Conservation (phyloP, 2,113 vertebrate species). For the Neoarius graeffei region DNA sequence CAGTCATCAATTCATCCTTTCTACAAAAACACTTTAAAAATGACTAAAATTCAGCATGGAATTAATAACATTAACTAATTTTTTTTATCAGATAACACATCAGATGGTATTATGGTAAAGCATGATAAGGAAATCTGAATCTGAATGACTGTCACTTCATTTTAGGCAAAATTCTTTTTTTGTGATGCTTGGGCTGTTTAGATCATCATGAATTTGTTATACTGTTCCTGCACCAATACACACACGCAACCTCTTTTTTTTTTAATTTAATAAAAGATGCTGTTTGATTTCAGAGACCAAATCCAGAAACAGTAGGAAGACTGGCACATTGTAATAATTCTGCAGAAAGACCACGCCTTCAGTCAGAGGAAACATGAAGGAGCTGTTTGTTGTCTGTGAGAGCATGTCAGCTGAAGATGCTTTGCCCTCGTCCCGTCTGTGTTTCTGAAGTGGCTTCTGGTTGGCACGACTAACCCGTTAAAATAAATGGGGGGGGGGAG, state of each 20-base stretch:
- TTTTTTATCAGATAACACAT: too few relatives aligned
- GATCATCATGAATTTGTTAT: neutral
- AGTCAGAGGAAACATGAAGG: neutral
- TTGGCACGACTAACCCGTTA: neutral
- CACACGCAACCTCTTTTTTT: neutral
- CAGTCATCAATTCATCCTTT: neutral
- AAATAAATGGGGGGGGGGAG: neutral
- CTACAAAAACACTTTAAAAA: too few relatives aligned
- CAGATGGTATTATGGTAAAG: neutral
- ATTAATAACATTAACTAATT: neutral
- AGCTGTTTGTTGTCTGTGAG: neutral
- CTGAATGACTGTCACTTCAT: neutral
- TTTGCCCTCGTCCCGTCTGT: neutral
- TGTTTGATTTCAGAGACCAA: neutral
- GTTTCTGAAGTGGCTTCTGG: neutral
- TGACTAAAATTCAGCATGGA: neutral
- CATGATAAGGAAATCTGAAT: neutral
- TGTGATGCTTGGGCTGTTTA: neutral
- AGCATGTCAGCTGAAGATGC: slow-evolving; percentile 1
- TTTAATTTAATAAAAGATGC: neutral
- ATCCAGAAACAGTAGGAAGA: neutral
- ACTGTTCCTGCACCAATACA: neutral
- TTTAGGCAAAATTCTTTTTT: neutral
- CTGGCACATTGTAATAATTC: neutral
- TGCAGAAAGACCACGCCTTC: neutral